These are phyloP conservation scores for Fragum whitleyi DNA, from an alignment of 2,888 invertebrate species.

Conservation along the genomic window DNA sequence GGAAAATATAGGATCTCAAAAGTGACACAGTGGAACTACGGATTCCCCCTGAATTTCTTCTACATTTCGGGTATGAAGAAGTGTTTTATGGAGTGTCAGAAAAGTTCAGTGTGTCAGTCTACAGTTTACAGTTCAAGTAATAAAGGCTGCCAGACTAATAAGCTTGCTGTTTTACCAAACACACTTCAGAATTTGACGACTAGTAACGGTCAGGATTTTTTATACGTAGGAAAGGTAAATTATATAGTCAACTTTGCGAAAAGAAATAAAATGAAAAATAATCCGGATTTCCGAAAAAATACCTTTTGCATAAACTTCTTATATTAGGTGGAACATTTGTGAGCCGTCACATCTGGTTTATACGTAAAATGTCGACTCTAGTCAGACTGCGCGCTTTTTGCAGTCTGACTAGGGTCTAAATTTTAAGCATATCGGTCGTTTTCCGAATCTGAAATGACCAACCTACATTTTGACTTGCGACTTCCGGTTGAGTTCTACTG, in stretches of 20 bases:
- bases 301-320: too few species aligned
- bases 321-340: too few species aligned
- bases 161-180: neutral
- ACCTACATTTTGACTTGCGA: too few species aligned
- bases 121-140: neutral
- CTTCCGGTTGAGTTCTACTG: too few species aligned
- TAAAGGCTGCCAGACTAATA: neutral
- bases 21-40: constrained; percentile 7
- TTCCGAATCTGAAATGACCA: too few species aligned
- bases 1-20: neutral
- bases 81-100: constrained; percentile 21
- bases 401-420: too few species aligned
- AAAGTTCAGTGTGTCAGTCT: neutral
- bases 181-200: neutral
- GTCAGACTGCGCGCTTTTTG: too few species aligned
- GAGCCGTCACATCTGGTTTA: too few species aligned
- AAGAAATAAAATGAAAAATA: too few species aligned
- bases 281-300: too few species aligned
- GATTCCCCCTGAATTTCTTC: neutral
- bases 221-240: constrained; percentile 15
- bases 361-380: too few species aligned
- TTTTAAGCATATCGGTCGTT: too few species aligned
- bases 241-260: neutral
- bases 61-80: neutral
- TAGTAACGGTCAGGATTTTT: neutral